A percentile compares a stretch with the other conserved stretches of the same genome.
These are phyloP conservation scores for Melanotaenia maccullochi DNA, from an alignment of 2,797 vertebrate species.

Conservation along the genomic window DNA sequence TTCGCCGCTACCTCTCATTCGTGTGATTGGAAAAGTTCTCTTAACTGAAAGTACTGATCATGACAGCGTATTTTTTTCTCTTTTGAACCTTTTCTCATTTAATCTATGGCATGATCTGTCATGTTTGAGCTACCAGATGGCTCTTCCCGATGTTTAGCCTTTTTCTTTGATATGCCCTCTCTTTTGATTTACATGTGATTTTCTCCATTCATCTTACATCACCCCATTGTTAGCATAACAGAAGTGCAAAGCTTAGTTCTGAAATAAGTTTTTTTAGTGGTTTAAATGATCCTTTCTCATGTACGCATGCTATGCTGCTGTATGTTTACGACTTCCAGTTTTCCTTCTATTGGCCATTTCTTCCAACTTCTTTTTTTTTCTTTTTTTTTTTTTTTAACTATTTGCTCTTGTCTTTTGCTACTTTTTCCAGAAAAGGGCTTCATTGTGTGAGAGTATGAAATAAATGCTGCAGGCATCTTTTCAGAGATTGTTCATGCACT, in stretches of 20 bases:
- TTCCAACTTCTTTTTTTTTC: constrained; percentile 2
- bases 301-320: constrained; percentile 69
- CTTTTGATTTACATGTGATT: constrained; percentile 57
- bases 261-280: constrained; percentile 50
- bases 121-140: constrained; percentile 67
- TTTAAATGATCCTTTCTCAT: constrained; percentile 63
- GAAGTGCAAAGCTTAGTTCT: constrained; percentile 52
- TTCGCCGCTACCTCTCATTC: constrained; percentile 68
- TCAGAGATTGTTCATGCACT: constrained; percentile 17
- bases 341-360: constrained; percentile 47
- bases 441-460: constrained; percentile 38
- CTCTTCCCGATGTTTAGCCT: constrained; percentile 36
- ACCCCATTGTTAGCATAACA: constrained; percentile 41
- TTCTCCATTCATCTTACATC: constrained; percentile 59
- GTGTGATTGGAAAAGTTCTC: constrained; percentile 46
- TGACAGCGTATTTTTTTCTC: constrained; percentile 31
- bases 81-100: constrained; percentile 48
- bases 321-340: constrained; percentile 53
- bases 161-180: constrained; percentile 54
- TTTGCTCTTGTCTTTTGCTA: constrained; percentile 47
- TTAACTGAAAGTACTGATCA: constrained; percentile 60
- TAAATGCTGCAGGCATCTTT: constrained; percentile 9
- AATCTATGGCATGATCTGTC: constrained; percentile 76
- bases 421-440: constrained; percentile 71
- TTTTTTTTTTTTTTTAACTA: constrained; percentile 2